Evolutionary conservation across 2,113 vertebrate genomes (phyloP).

Genomic region (Lepus americanus): DNA sequence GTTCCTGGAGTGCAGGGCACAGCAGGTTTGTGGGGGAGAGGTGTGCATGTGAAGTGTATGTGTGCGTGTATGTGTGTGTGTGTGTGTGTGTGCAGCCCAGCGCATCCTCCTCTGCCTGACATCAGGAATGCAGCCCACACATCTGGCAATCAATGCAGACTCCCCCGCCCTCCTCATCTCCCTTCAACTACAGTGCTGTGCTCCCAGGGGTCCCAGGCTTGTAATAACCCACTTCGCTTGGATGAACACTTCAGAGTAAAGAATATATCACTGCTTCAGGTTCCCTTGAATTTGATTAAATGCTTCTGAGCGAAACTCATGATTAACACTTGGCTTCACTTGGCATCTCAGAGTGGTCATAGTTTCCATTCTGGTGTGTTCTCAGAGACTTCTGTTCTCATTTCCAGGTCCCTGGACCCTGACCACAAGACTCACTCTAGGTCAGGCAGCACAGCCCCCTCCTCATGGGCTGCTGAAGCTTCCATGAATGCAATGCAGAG

Average conservation of each 20-base stretch:
- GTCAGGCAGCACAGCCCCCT: neutral
- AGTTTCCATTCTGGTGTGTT: neutral
- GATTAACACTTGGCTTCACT: neutral
- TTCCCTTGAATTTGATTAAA: neutral
- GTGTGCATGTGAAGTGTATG: no score
- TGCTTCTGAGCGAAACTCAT: neutral
- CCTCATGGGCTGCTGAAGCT: neutral
- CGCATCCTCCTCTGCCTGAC: neutral
- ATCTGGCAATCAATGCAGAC: neutral
- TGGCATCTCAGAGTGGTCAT: neutral
- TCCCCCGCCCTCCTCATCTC: neutral
- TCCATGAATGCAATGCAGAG: neutral
- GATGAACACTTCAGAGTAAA: neutral
- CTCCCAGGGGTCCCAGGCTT: neutral
- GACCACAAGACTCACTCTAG: neutral
- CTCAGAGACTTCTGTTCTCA: neutral
- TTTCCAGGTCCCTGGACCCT: neutral
- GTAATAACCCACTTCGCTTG: neutral
- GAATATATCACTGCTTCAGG: no score
- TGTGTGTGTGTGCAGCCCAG: neutral
- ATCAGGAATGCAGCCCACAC: neutral
- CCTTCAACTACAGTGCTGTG: neutral
- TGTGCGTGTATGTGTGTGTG: no score
- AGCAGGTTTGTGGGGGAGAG: no score
- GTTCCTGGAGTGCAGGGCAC: neutral